These are phyloP conservation scores for Poicephalus gulielmi DNA, from an alignment of 2,113 vertebrate genomes.

Conservation along the genomic window DNA sequence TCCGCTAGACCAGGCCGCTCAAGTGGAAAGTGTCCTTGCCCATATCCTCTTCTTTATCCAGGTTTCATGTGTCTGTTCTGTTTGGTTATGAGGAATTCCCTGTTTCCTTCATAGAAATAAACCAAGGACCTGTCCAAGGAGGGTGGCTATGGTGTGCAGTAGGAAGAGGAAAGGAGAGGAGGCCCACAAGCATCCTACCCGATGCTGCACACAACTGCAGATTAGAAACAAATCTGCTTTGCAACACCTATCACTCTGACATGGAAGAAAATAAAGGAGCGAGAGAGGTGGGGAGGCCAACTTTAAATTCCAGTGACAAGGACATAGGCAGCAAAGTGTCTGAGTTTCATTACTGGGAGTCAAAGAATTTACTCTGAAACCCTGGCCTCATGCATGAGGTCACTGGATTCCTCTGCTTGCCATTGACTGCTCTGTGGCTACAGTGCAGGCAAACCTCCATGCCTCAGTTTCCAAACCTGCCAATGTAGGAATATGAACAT, in stretches of 20 bases:
- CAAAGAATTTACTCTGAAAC: background rate
- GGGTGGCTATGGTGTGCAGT: fast-evolving
- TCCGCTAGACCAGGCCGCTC: background rate
- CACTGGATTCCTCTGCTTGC: background rate
- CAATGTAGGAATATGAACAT: background rate
- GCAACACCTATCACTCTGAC: background rate
- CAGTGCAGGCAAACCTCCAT: background rate
- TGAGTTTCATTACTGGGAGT: background rate
- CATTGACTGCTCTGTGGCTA: background rate
- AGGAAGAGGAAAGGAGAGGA: background rate
- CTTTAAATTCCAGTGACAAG: background rate
- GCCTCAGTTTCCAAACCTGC: slow-evolving; percentile 24
- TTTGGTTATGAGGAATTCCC: background rate
- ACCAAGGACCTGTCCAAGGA: background rate
- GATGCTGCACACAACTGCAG: background rate
- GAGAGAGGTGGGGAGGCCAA: background rate
- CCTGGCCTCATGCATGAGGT: background rate
- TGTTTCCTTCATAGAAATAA: background rate
- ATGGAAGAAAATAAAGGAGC: background rate
- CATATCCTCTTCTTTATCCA: background rate
- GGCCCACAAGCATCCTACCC: background rate
- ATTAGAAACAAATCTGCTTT: background rate
- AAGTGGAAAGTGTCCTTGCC: background rate
- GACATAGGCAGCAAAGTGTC: background rate
- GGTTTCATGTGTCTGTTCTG: background rate